A percentile compares a stretch with the other conserved stretches of the same genome.
These are phyloP conservation scores for Pipra filicauda DNA, from an alignment of 2,113 vertebrate genomes.

Conservation along the genomic window DNA sequence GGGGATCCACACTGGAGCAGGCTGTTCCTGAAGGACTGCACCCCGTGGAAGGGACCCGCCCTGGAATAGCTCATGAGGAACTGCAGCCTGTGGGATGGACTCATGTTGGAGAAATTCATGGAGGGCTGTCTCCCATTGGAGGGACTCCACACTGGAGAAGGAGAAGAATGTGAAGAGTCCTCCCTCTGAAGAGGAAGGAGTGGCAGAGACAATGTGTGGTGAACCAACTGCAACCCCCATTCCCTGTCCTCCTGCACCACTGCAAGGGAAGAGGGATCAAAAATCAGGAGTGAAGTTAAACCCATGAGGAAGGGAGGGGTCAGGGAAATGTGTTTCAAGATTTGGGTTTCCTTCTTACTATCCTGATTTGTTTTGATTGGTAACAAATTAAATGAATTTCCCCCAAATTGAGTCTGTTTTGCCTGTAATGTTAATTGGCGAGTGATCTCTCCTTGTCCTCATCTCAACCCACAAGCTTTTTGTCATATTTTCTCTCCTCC, in stretches of 20 bases:
- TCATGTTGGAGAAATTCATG: accelerated
- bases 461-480: not conserved
- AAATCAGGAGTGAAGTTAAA: not conserved
- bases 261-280: not conserved
- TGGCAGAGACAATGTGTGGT: accelerated
- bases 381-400: not conserved
- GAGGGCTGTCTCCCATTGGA: not conserved
- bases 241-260: not conserved
- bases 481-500: not conserved
- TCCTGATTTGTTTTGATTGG: not conserved
- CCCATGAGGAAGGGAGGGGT: not conserved
- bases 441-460: not conserved
- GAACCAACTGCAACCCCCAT: no score
- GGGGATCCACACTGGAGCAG: not conserved
- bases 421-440: not conserved
- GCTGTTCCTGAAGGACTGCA: not conserved
- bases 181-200: not conserved
- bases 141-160: no score
- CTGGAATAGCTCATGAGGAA: not conserved
- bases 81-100: not conserved
- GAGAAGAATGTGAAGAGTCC: not conserved
- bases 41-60: accelerated
- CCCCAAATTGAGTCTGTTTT: not conserved
- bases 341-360: not conserved
- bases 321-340: not conserved